A percentile compares a stretch with the other conserved stretches of the same genome.
Evolutionary conservation across 2,888 invertebrate genomes (phyloP).

Genomic region (Synergus laeviventris): DNA sequence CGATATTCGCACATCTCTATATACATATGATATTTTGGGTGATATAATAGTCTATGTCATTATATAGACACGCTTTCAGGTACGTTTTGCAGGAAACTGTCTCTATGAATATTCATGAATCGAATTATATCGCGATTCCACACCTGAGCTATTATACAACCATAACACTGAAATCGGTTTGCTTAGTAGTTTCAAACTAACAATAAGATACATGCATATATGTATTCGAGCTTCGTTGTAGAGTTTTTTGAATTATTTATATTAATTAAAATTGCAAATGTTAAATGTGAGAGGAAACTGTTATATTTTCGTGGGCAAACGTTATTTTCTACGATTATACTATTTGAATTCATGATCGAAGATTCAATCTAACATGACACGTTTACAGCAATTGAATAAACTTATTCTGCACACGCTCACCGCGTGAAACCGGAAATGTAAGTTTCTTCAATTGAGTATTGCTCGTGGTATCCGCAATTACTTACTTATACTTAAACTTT

Average conservation of each 20-base stretch:
- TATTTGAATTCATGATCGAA: background rate
- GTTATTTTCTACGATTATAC: background rate
- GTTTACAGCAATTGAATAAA: constrained; percentile 57
- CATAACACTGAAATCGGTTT: background rate
- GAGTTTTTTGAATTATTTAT: no score
- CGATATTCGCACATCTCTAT: background rate
- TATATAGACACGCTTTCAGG: background rate
- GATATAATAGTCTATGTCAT: constrained; percentile 2
- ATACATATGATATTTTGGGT: background rate
- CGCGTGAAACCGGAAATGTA: constrained; percentile 48
- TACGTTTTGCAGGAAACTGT: background rate
- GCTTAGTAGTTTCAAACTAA: constrained; percentile 1
- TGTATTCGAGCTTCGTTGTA: no score
- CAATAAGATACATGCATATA: background rate
- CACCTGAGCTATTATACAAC: background rate
- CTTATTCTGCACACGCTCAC: constrained; percentile 58
- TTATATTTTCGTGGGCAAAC: no score
- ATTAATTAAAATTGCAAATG: no score
- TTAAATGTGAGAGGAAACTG: no score
- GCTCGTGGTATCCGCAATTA: background rate
- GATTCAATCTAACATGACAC: constrained; percentile 23
- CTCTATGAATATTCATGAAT: constrained; percentile 34
- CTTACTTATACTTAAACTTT: no score
- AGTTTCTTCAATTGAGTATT: background rate
- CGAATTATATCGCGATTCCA: constrained; percentile 28